Base-by-base conservation (phyloP, 2,888 invertebrate species). In the Scaptomyza parva region DNA sequence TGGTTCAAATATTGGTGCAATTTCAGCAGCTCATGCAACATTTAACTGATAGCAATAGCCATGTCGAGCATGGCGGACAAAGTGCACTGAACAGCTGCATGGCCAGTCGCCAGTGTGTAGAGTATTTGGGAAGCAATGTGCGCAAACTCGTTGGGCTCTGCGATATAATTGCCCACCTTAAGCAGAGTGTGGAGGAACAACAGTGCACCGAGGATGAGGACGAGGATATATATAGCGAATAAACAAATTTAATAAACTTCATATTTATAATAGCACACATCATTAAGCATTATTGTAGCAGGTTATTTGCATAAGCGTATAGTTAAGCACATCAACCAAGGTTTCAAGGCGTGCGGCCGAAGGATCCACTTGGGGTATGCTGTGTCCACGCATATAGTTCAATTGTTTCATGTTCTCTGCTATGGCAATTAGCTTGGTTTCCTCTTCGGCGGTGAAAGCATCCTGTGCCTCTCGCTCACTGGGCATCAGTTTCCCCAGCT, bases 81-180 rank as follows among this genome's bases (percentile, higher is more conserved):
- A 58, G 61, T 17, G 58, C 45, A 2, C 7, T 78, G 5, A 79
- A 82, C 17, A 71, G 48, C 2, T 70, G 71, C 11, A 20, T 76
- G 18, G 61, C 64, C 0, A 77, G 67, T 5, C 66, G 68, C 2
- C 80, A 88, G 20, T 81, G 78, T 7, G 70, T 88, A 0, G 91
- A 91, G 17, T 78, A 76, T 33, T 39, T 91, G 6, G 76, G 85
- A 3, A 89, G 88, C 54, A 84, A 79, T 3, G 79, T 88, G 5
- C 86, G 91, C 1, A 91, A 90, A 50, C 59, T 91, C 6, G 71
- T 89, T 17, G 90, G 87, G 0, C 69, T 90, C 1, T 78, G 76
- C 51, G 88, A 89, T n/a, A 80, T 75, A 1, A 73, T 89, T 6
- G 48, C 26, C 0, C 77, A 83, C 22, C 60, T 86, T 43, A 80